Evolutionary conservation across 2,113 vertebrate genomes (phyloP).

Genomic region (Tragulus kanchil): DNA sequence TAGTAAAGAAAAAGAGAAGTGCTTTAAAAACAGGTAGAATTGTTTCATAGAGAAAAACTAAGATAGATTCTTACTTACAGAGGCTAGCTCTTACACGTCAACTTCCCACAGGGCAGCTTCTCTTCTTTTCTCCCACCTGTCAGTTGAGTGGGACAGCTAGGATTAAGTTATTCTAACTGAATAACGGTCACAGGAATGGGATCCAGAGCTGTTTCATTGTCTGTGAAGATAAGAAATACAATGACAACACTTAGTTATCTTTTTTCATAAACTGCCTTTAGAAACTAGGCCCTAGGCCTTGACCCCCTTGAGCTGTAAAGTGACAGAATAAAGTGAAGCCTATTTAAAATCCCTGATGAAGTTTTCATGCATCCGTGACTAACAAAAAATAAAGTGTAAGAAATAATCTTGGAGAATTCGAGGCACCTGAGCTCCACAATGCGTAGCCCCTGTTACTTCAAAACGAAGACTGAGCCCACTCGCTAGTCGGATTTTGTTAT

Average conservation of each 20-base stretch:
- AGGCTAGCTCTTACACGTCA: neutral
- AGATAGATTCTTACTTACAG: neutral
- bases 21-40: neutral
- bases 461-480: conserved; percentile 73
- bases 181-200: neutral
- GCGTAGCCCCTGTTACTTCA: conserved; percentile 48
- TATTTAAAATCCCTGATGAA: neutral
- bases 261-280: neutral
- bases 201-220: neutral
- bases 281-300: neutral
- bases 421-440: conserved; percentile 8
- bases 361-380: neutral
- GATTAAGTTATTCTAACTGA: neutral
- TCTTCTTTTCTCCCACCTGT: neutral
- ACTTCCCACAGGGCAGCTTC: accelerated
- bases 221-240: neutral
- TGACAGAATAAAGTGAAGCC: conserved; percentile 42
- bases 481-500: no score
- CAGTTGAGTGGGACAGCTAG: neutral
- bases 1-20: neutral
- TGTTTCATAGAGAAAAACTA: neutral
- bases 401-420: conserved; percentile 55
- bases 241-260: neutral
- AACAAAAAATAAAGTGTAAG: conserved; percentile 21
- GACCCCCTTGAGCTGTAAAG: neutral